Percentiles rank a stretch among this genome's conserved stretches.
phyloP scores from a whole-genome alignment of 2,113 vertebrate genomes.

The Dryoscopus gambensis region DNA sequence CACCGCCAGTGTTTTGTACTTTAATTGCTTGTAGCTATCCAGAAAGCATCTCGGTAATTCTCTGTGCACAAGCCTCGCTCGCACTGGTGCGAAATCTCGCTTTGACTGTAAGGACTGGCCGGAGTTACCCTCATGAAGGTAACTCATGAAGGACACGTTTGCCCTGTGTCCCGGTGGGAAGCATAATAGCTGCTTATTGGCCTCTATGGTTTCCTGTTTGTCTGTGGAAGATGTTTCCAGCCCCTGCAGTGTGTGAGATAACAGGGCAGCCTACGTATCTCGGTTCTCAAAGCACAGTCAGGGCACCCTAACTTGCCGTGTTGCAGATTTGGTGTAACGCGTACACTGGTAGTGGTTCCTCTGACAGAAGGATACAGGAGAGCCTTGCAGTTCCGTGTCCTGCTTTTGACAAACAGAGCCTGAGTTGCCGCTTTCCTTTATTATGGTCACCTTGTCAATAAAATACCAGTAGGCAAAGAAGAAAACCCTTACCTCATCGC shows the following conservation, averaged over 20 bases:
- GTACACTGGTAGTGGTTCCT: neutral
- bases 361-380: neutral
- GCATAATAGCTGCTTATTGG: fast-evolving
- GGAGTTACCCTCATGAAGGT: neutral
- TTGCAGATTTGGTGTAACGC: fast-evolving
- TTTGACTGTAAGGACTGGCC: neutral
- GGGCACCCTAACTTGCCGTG: too few species aligned
- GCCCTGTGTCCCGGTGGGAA: neutral
- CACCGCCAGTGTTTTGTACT: fast-evolving
- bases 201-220: neutral
- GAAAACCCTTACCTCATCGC: neutral
- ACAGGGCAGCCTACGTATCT: fast-evolving
- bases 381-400: neutral
- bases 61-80: neutral
- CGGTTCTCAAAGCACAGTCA: neutral
- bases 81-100: too few species aligned
- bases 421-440: neutral
- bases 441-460: neutral
- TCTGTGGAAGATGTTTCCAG: neutral
- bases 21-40: fast-evolving
- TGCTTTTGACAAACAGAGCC: neutral
- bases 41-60: fast-evolving
- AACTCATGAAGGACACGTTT: fast-evolving
- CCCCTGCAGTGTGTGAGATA: neutral
- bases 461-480: neutral